phyloP scores from a whole-genome alignment of 1,140 invertebrate genomes.

The Pinna nobilis region DNA sequence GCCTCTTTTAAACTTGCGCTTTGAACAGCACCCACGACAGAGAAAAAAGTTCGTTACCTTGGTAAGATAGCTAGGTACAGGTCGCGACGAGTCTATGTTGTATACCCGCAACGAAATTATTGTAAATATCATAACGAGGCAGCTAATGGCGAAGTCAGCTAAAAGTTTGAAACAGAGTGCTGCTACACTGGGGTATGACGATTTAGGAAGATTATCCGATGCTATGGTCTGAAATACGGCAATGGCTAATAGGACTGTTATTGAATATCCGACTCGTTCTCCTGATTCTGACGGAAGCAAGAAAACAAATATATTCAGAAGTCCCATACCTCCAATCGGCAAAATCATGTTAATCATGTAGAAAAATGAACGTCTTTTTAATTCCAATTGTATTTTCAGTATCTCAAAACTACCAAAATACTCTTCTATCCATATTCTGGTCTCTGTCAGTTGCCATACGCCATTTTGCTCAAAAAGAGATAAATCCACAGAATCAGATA shows the following conservation, averaged over 20 bases:
- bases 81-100: too few species aligned
- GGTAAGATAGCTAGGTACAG: too few species aligned
- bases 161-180: conserved; percentile 15
- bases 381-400: background rate
- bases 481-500: background rate
- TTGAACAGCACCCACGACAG: too few species aligned
- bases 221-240: conserved; percentile 30
- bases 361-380: conserved; percentile 21
- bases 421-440: background rate
- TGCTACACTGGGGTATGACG: conserved; percentile 1
- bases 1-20: too few species aligned
- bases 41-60: too few species aligned
- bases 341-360: conserved; percentile 30
- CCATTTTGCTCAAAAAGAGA: conserved; percentile 1
- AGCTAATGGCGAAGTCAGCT: conserved; percentile 18
- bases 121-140: conserved; percentile 4
- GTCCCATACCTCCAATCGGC: conserved; percentile 12
- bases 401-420: background rate
- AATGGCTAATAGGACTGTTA: conserved; percentile 31
- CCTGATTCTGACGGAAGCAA: conserved; percentile 19
- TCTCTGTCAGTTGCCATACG: conserved; percentile 14
- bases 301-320: conserved; percentile 28
- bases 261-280: conserved; percentile 22
- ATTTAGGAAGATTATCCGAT: conserved; percentile 3
- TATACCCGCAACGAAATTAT: conserved; percentile 23